These are phyloP conservation scores for Saturnia pavonia DNA, from an alignment of 2,888 invertebrate species.

Conservation along the genomic window DNA sequence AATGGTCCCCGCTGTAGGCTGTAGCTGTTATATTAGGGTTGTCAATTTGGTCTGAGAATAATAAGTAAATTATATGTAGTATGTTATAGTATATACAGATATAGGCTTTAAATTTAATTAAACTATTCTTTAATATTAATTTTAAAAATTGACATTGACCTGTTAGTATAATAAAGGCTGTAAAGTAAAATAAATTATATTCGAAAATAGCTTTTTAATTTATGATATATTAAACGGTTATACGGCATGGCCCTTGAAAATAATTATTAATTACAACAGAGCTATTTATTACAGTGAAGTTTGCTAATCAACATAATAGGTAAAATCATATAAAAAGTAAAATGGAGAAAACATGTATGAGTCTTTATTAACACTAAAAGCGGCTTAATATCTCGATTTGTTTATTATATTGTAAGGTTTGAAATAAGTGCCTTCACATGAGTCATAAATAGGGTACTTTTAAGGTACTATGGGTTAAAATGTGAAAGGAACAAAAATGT, in stretches of 20 bases:
- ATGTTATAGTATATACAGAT: neutral
- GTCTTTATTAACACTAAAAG: neutral
- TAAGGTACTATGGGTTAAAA: neutral
- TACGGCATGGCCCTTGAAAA: neutral
- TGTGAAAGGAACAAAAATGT: neutral
- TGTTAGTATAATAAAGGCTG: too few species aligned
- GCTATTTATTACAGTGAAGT: neutral
- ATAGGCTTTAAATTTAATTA: neutral
- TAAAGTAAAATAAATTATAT: too few species aligned
- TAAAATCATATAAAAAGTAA: neutral
- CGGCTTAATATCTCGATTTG: neutral
- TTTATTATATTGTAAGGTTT: neutral
- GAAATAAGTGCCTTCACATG: neutral
- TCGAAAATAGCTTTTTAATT: too few species aligned
- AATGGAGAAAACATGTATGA: neutral
- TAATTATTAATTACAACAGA: neutral
- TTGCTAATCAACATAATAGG: neutral
- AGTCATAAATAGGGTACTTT: neutral
- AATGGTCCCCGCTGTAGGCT: constrained; percentile 39
- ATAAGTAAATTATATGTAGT: neutral
- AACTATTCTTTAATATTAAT: neutral
- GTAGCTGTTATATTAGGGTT: constrained; percentile 18
- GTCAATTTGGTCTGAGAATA: constrained; percentile 11
- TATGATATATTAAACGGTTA: too few species aligned
- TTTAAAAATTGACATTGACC: neutral